phyloP scores from a whole-genome alignment of 2,888 invertebrate genomes.

The Andrena chrysosceles region DNA sequence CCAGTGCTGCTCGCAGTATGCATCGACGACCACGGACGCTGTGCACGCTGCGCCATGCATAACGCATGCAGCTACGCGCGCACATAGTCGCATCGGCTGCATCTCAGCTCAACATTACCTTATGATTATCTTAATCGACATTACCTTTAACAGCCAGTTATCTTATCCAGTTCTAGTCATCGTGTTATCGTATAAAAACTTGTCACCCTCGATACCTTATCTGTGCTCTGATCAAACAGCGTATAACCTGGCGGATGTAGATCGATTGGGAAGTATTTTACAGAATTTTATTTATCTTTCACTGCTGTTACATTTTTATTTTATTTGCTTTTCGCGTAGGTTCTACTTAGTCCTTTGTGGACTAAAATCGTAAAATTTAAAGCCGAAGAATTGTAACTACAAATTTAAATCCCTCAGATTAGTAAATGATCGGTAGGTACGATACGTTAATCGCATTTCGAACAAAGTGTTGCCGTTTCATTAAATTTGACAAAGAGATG shows the following conservation, averaged over 20 bases:
- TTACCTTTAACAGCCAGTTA: conserved; percentile 8
- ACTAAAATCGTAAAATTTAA: too few species aligned
- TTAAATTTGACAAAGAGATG: not conserved
- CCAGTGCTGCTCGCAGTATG: conserved; percentile 15
- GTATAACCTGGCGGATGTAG: not conserved
- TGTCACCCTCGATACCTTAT: conserved; percentile 11
- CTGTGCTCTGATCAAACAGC: not conserved
- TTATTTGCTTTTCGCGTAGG: not conserved
- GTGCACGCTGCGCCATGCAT: conserved; percentile 11
- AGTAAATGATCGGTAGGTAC: too few species aligned
- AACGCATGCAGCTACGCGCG: not conserved
- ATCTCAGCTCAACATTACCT: not conserved
- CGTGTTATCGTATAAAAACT: conserved; percentile 26
- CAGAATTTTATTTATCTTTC: not conserved
- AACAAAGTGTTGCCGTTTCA: not conserved
- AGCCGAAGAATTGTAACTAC: too few species aligned
- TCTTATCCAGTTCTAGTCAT: conserved; percentile 41
- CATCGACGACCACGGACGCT: conserved; percentile 22
- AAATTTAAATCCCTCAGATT: too few species aligned
- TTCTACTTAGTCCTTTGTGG: not conserved
- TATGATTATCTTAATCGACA: conserved; percentile 22
- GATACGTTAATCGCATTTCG: too few species aligned
- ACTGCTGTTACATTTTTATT: not conserved
- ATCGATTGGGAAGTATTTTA: not conserved
- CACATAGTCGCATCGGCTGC: not conserved